These are phyloP conservation scores for Dynastes grantii DNA, from an alignment of 2,888 invertebrate genomes.

Conservation along the genomic window DNA sequence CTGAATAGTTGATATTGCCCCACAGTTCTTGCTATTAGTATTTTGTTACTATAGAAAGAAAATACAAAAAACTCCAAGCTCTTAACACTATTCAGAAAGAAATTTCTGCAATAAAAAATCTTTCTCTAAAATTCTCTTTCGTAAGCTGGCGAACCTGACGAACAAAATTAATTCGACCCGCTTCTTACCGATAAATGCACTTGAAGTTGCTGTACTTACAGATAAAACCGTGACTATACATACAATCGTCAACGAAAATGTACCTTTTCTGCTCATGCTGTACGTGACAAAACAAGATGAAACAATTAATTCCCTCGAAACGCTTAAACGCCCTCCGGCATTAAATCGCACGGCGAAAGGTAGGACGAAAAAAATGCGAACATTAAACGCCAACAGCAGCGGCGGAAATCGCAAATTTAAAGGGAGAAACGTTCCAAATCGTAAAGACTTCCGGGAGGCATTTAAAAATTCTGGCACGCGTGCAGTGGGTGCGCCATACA, in stretches of 20 bases:
- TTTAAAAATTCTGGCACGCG: slow-evolving; percentile 37
- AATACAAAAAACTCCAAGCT: too few relatives aligned
- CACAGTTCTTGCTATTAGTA: too few relatives aligned
- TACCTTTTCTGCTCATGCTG: neutral
- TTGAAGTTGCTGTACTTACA: neutral
- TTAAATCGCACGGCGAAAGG: slow-evolving; percentile 25
- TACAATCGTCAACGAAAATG: neutral
- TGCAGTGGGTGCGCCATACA: slow-evolving; percentile 12
- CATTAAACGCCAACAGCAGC: slow-evolving; percentile 37
- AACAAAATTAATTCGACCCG: neutral
- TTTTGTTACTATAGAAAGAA: too few relatives aligned
- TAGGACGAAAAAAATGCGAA: slow-evolving; percentile 24
- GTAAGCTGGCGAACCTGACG: too few relatives aligned
- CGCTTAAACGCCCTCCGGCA: slow-evolving; percentile 14
- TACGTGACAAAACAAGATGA: slow-evolving; percentile 31
- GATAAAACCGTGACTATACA: slow-evolving; percentile 8
- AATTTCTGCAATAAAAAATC: too few relatives aligned
- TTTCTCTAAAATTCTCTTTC: too few relatives aligned
- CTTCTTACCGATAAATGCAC: neutral
- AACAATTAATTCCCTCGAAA: slow-evolving; percentile 37
- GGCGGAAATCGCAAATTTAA: slow-evolving; percentile 40
- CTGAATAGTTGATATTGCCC: too few relatives aligned
- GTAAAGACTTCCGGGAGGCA: slow-evolving; percentile 19
- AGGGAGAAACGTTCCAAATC: neutral
- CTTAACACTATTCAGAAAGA: too few relatives aligned